phyloP scores from a whole-genome alignment of 2,888 invertebrate species.

The Sminthurinus aureus region DNA sequence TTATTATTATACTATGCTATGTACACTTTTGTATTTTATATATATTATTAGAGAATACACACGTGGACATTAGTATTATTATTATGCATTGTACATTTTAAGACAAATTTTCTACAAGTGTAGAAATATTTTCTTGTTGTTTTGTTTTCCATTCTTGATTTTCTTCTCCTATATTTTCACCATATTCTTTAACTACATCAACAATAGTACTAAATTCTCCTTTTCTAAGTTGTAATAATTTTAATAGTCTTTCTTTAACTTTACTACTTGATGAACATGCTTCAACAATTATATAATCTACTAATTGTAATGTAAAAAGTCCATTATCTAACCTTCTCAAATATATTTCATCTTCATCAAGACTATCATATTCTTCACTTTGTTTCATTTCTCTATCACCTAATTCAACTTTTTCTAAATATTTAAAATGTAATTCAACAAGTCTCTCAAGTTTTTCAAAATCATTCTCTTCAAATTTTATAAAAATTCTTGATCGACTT shows the following conservation, averaged over 20 bases:
- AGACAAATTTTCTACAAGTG: constrained; percentile 92
- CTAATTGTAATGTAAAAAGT: constrained; percentile 92
- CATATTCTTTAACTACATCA: constrained; percentile 86
- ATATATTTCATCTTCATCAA: constrained; percentile 86
- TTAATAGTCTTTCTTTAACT: constrained; percentile 85
- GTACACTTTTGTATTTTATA: too few relatives aligned
- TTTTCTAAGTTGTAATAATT: constrained; percentile 86
- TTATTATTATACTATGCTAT: too few relatives aligned
- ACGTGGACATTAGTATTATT: too few relatives aligned
- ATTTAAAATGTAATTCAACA: constrained; percentile 96
- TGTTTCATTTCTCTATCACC: constrained; percentile 68
- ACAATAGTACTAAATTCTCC: constrained; percentile 93
- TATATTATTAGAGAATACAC: too few relatives aligned
- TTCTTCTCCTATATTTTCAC: constrained; percentile 92
- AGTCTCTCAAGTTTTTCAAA: constrained; percentile 97
- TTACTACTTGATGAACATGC: constrained; percentile 63
- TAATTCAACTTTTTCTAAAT: constrained; percentile 88
- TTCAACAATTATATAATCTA: constrained; percentile 78
- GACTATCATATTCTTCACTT: constrained; percentile 69
- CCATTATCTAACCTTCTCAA: constrained; percentile 90
- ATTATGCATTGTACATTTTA: background rate
- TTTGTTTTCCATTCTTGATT: constrained; percentile 84
- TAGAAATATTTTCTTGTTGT: constrained; percentile 89
- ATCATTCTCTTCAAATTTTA: constrained; percentile 98
- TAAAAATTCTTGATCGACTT: constrained; percentile 87